Base-by-base conservation (phyloP, 1,140 invertebrate genomes). In the Anadara kagoshimensis region DNA sequence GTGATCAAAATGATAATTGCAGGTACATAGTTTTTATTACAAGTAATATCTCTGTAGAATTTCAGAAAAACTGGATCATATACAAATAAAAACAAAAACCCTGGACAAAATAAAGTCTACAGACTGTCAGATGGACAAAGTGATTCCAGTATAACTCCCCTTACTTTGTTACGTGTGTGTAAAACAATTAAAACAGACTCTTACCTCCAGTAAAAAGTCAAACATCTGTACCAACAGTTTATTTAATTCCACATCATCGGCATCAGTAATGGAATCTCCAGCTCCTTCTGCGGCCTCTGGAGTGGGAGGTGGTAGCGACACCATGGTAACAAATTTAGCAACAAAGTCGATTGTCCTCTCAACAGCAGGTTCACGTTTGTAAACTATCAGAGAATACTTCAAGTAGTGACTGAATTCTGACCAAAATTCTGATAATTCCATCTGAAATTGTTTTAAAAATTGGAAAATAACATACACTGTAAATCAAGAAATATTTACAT, bases 291-390 rank as follows among this genome's bases (percentile, higher is more conserved):
- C 24, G 7, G 29, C 29, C 29, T 36, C 29, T 22, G 54, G 57
- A n/a, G 22, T 11, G 24, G 53, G 44, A n/a, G 67, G 59, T 20
- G 54, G 26, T n/a, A 64, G 47, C 14, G 63, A 66, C n/a, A 69
- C 66, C 20, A 56, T 59, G 8, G 91, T 90, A 49, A 91, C 91
- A 85, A 93, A 93, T 62, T 92, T 92, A 12, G 92, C 91, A 5
- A 93, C 90, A 88, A 93, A 94, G 53, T 92, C 90, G 20, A 94
- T 86, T 0, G 92, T 92, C 36, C 91, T 88, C 76, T 93, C 92
- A 1, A 93, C 92, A 78, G 92, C 92, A 3, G 92, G 91, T 78
- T 93, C 93, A 53, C 86, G 71, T 59, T 86, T 83, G 63, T 84
- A 86, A 0, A 88, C 79, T 8, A 87, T 72, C 82, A 89, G 77